Evolutionary conservation across 2,113 vertebrate genomes (phyloP).

Genomic region (Eulemur macaco): DNA sequence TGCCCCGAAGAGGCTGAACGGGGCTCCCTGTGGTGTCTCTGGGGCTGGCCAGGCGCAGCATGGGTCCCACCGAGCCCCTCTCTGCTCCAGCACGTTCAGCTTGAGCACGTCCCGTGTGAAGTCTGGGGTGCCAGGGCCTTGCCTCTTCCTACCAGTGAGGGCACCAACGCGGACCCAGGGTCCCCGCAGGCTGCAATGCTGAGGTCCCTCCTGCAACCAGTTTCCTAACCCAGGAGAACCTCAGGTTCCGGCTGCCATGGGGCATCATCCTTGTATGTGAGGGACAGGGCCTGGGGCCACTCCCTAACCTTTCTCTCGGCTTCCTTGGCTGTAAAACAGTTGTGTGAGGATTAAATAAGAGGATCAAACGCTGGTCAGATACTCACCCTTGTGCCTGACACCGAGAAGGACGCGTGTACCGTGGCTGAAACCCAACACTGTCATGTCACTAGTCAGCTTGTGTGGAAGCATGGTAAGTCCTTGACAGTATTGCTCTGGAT

Average conservation of each 20-base stretch:
- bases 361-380: fast-evolving
- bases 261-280: fast-evolving
- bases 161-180: not conserved
- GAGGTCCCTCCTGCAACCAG: not conserved
- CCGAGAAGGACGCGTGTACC: fast-evolving
- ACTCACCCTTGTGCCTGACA: not conserved
- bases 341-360: not conserved
- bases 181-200: not conserved
- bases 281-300: not conserved
- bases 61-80: fast-evolving
- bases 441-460: no score
- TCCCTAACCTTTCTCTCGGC: not conserved
- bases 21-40: fast-evolving
- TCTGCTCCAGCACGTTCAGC: not conserved
- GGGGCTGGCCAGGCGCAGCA: not conserved
- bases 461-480: not conserved
- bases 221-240: not conserved
- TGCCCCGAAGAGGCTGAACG: not conserved
- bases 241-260: not conserved
- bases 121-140: not conserved
- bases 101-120: fast-evolving
- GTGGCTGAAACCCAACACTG: no score
- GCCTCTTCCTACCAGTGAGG: not conserved
- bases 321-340: not conserved
- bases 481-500: not conserved